phyloP scores from a whole-genome alignment of 2,797 vertebrate genomes.

The Myotis pilosus region DNA sequence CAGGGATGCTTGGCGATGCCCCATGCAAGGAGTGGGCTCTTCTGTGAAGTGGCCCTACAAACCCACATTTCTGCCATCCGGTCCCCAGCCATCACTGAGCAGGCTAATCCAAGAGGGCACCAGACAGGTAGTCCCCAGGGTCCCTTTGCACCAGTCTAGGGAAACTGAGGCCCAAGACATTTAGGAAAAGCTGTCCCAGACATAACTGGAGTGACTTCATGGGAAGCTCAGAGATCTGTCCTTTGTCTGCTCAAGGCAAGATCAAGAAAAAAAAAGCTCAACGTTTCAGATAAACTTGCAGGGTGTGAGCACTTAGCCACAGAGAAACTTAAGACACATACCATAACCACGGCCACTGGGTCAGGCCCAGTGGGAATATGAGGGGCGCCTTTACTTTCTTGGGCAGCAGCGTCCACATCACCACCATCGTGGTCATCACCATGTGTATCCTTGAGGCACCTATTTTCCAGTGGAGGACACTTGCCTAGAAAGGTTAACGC shows the following conservation, averaged over 20 bases:
- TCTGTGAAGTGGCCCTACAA: background rate
- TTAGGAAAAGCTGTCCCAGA: background rate
- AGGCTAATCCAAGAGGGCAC: background rate
- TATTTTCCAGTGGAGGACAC: background rate
- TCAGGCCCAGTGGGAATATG: background rate
- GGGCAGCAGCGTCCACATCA: background rate
- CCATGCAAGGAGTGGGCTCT: background rate
- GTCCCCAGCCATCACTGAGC: background rate
- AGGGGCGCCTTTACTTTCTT: too few relatives aligned
- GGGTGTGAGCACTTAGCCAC: background rate
- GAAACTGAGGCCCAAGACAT: background rate
- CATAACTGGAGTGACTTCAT: background rate
- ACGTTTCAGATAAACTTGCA: background rate
- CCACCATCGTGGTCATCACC: background rate
- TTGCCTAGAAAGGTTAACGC: background rate
- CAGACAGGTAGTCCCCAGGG: background rate
- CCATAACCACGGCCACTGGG: too few relatives aligned
- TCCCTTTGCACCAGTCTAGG: background rate
- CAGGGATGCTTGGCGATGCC: background rate
- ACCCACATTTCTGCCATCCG: background rate
- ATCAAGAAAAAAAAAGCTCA: too few relatives aligned
- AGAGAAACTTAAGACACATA: background rate
- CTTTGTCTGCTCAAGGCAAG: background rate
- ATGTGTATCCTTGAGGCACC: accelerated
- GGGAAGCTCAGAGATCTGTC: background rate